Conservation (phyloP, 2,113 vertebrate genomes). For the Limnothrissa miodon region DNA sequence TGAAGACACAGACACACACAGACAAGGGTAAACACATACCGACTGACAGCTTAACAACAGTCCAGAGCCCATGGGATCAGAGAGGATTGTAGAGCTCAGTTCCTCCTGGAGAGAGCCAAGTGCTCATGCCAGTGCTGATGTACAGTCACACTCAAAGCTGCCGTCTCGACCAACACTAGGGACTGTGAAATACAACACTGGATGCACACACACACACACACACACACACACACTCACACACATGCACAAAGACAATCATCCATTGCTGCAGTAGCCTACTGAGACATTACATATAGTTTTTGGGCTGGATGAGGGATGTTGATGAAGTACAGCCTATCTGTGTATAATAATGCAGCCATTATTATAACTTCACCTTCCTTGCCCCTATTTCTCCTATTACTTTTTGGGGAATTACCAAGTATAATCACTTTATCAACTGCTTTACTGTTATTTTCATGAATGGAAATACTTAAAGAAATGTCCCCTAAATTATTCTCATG, state of each 20-base stretch:
- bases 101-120: not conserved
- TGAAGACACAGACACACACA: too few species aligned
- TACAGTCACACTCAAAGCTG: not conserved
- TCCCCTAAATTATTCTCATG: too few species aligned
- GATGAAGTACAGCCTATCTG: not conserved
- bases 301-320: not conserved
- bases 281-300: too few species aligned
- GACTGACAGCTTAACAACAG: not conserved
- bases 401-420: too few species aligned
- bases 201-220: not conserved
- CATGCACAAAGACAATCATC: not conserved
- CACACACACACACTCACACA: not conserved
- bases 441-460: too few species aligned
- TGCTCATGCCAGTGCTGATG: not conserved
- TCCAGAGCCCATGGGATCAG: not conserved
- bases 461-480: too few species aligned
- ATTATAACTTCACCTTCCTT: too few species aligned
- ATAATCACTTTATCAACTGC: too few species aligned
- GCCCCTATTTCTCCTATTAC: too few species aligned
- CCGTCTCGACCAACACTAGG: not conserved
- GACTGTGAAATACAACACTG: not conserved
- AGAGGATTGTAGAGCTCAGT: not conserved
- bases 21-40: too few species aligned
- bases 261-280: too few species aligned
- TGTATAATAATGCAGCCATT: too few species aligned